Evolutionary conservation across 2,888 invertebrate genomes (phyloP).

Genomic region (Sinopyrophorus schimmeli): DNA sequence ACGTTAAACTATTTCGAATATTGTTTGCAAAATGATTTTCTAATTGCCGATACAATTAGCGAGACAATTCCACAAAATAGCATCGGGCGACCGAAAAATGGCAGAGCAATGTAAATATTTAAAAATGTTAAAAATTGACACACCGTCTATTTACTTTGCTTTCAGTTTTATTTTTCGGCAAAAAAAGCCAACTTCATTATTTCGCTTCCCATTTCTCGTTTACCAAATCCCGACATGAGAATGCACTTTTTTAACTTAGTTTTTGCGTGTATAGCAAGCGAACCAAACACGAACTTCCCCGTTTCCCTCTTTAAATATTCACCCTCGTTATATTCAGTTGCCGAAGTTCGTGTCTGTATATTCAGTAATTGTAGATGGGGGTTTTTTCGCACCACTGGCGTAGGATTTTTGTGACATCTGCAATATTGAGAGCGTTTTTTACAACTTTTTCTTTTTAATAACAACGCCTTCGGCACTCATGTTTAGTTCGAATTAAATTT

Average conservation of each 20-base stretch:
- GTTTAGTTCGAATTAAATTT: no score
- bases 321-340: constrained; percentile 19
- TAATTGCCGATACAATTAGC: no score
- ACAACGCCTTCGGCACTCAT: no score
- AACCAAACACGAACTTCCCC: constrained; percentile 24
- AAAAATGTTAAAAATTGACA: no score
- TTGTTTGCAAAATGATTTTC: no score
- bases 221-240: constrained; percentile 37
- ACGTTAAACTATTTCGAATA: no score
- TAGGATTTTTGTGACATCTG: constrained; percentile 17
- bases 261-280: constrained; percentile 37
- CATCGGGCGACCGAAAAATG: no score
- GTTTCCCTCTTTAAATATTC: constrained; percentile 32
- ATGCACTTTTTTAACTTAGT: constrained; percentile 38
- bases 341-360: constrained; percentile 23
- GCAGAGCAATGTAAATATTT: no score
- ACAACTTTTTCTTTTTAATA: no score
- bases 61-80: no score
- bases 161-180: constrained; percentile 10
- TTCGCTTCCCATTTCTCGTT: constrained; percentile 16
- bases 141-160: no score
- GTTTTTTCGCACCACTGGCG: constrained; percentile 15
- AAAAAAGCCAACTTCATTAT: constrained; percentile 11
- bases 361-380: constrained; percentile 20
- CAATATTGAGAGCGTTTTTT: no score